Base-by-base conservation (phyloP, 2,113 vertebrate species). In the Cyphomyrus discorhynchus region DNA sequence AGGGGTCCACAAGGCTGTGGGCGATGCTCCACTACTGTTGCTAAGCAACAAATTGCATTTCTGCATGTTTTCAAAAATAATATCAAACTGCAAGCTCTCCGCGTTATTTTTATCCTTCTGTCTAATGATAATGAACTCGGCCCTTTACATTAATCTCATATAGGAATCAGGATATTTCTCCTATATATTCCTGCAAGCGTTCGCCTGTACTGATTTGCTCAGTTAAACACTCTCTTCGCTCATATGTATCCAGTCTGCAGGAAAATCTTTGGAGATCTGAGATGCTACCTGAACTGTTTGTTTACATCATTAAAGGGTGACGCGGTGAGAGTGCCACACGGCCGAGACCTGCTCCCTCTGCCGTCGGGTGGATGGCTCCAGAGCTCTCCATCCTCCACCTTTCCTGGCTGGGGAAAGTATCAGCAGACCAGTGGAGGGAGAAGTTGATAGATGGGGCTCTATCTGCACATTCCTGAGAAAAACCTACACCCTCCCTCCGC, bases 1-100 rank as follows among this genome's bases (percentile, higher is more conserved):
- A 50, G 27, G 15, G 42, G 5, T 53, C 66, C 88, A 89, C 17
- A 70, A 52, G 88, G 77, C 88, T 42, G 70, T 17, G 62, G 31
- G 70, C 49, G 88, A 46, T 21, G 27, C 88, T 39, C 49, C 46
- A 50, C 88, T 89, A 80, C 70, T 80, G 88, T 89, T 89, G 88
- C 88, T 89, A 89, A 27, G 88, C 66, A 70, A 80, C 47, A 89
- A 77, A 89, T 80, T 80, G 58, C 88, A 80, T 89, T 89, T 46
- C 88, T 89, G 88, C 31, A 80, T 74, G 19, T 89, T 82, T 80
- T 53, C 35, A 19, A 35, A 19, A 35, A 89, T 70, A 89, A 89
- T 53, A 82, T 17, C 35, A 50, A 46, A 82, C 7, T 50, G 70
- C 70, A 39, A 89, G 31, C n/a, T 70, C 11, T 31, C 88, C 47